Percentiles rank a stretch among this genome's conserved stretches.
phyloP scores from a whole-genome alignment of 2,888 invertebrate genomes.

The Sinodicranocentrus sp. region DNA sequence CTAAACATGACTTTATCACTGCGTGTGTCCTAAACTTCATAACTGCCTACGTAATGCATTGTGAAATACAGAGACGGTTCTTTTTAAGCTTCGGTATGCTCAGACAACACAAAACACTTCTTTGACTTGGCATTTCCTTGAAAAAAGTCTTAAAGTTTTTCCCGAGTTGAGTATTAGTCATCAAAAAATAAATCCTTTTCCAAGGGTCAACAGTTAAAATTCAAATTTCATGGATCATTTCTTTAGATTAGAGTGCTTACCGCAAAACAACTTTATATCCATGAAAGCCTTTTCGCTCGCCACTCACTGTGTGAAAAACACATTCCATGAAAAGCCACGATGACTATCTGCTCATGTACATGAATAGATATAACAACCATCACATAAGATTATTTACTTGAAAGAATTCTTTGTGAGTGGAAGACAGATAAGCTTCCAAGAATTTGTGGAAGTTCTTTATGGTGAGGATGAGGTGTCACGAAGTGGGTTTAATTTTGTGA shows the following conservation, averaged over 20 bases:
- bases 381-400: too few species aligned
- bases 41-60: too few species aligned
- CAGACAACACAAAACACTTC: background rate
- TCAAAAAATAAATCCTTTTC: background rate
- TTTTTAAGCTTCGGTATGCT: too few species aligned
- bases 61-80: too few species aligned
- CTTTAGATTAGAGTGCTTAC: background rate
- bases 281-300: constrained; percentile 1
- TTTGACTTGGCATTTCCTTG: background rate
- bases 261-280: background rate
- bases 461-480: too few species aligned
- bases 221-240: constrained; percentile 22
- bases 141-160: background rate
- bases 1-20: too few species aligned
- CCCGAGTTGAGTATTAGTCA: background rate
- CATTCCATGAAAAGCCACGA: background rate
- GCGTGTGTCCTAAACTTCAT: too few species aligned
- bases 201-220: constrained; percentile 18
- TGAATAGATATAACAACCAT: too few species aligned
- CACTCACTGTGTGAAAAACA: constrained; percentile 9
- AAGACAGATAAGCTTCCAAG: too few species aligned
- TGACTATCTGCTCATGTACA: background rate
- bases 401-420: too few species aligned
- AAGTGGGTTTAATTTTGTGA: too few species aligned
- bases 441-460: too few species aligned